Evolutionary conservation across 2,888 invertebrate genomes (phyloP).

Genomic region (Meganola albula): DNA sequence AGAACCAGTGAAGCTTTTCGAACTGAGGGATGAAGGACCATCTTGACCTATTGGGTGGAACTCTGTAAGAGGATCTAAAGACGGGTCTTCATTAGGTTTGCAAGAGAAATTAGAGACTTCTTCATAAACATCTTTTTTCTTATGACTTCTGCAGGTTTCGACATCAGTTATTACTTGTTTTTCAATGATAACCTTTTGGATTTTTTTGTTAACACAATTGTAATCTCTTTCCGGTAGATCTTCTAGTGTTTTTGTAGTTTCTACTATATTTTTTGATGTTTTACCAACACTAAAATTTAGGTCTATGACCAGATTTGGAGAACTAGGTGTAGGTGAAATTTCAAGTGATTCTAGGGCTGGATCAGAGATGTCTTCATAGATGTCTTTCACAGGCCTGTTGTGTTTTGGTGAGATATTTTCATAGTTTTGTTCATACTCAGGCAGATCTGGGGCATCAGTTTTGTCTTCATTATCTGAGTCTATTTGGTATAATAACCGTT

Average conservation of each 20-base stretch:
- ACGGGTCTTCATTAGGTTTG: conserved; percentile 29
- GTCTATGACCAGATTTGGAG: conserved; percentile 50
- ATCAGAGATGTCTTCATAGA: conserved; percentile 30
- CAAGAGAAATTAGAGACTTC: conserved; percentile 7
- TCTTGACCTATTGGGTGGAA: conserved; percentile 38
- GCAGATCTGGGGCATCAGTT: conserved; percentile 53
- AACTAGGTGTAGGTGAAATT: conserved; percentile 12
- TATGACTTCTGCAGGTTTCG: conserved; percentile 19
- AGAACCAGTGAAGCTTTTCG: conserved; percentile 69
- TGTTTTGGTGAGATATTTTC: conserved; percentile 23
- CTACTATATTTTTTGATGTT: conserved; percentile 30
- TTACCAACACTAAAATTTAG: conserved; percentile 51
- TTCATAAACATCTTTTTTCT: conserved; percentile 7
- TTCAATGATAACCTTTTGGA: conserved; percentile 29
- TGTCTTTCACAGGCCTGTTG: conserved; percentile 12
- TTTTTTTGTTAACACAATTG: conserved; percentile 28
- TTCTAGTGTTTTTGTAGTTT: conserved; percentile 23
- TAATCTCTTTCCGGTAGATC: conserved; percentile 62
- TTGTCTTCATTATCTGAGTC: conserved; percentile 46
- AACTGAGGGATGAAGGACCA: conserved; percentile 48
- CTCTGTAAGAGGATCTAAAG: conserved; percentile 33
- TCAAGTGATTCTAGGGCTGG: conserved; percentile 18
- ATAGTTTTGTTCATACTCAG: conserved; percentile 44
- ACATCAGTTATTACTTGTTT: conserved; percentile 30
- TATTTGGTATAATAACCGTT: conserved; percentile 61